Conservation (phyloP, 2,113 vertebrate species). For the Dasypus novemcinctus region DNA sequence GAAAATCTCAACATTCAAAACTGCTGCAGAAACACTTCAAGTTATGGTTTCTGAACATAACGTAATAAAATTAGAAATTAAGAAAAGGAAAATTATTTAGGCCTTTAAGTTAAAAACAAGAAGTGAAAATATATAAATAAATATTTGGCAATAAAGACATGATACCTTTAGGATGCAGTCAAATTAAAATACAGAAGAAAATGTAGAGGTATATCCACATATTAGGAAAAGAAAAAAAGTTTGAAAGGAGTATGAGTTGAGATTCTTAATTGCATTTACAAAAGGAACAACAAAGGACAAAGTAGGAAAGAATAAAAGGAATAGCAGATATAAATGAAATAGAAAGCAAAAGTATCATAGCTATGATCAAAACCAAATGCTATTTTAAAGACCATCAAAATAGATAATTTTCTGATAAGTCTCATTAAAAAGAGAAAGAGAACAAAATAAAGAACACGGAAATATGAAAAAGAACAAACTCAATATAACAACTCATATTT, state of each 20-base stretch:
- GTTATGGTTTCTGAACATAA: background rate
- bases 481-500: background rate
- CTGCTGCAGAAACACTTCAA: background rate
- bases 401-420: background rate
- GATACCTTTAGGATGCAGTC: background rate
- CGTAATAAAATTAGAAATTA: background rate
- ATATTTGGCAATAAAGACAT: background rate
- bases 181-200: background rate
- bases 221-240: conserved; percentile 9
- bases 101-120: background rate
- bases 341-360: background rate
- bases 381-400: background rate
- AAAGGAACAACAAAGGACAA: background rate
- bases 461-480: background rate
- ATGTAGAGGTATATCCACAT: background rate
- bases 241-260: background rate
- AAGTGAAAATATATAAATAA: conserved; percentile 29
- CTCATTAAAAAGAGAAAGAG: background rate
- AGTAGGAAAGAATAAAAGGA: background rate
- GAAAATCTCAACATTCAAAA: background rate
- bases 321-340: background rate
- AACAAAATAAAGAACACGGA: background rate
- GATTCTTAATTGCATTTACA: background rate
- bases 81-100: background rate
- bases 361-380: background rate